A percentile compares a stretch with the other conserved stretches of the same genome.
phyloP scores from a whole-genome alignment of 1,140 invertebrate species.

The Aphelinus atriplicis region DNA sequence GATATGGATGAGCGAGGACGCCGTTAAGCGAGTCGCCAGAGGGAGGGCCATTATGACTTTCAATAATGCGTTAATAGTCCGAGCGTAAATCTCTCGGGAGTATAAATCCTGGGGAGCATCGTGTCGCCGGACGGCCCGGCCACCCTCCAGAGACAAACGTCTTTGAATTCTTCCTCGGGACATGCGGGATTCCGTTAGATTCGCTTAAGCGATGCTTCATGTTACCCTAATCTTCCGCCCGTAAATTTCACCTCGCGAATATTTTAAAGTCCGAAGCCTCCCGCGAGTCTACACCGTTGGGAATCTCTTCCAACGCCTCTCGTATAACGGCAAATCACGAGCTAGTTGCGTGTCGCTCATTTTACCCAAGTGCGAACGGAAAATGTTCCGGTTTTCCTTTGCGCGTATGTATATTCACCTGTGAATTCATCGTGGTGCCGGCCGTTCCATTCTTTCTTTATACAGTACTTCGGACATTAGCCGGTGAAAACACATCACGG shows the following conservation, averaged over 20 bases:
- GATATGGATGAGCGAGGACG: slow-evolving; percentile 42
- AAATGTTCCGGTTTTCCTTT: too few relatives aligned
- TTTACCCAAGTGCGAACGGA: too few relatives aligned
- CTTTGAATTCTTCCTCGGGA: slow-evolving; percentile 13
- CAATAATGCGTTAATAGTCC: slow-evolving; percentile 52
- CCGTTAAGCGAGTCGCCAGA: slow-evolving; percentile 43
- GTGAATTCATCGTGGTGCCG: too few relatives aligned
- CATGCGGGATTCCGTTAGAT: neutral
- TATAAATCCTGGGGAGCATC: slow-evolving; percentile 45
- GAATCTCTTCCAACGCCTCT: too few relatives aligned
- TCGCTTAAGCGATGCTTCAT: slow-evolving; percentile 2
- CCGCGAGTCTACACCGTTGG: too few relatives aligned
- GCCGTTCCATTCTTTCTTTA: too few relatives aligned
- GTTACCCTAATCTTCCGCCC: neutral
- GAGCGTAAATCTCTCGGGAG: slow-evolving; percentile 46
- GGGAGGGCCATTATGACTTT: slow-evolving; percentile 51
- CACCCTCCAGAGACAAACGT: slow-evolving; percentile 39
- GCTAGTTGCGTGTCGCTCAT: too few relatives aligned
- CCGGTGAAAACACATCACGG: too few relatives aligned
- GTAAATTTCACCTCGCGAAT: neutral
- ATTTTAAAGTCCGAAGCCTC: neutral
- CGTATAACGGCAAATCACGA: too few relatives aligned
- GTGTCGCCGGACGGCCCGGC: slow-evolving; percentile 20
- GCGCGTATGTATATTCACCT: too few relatives aligned
- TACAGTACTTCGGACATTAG: too few relatives aligned